Evolutionary conservation across 2,888 invertebrate species (phyloP).

Genomic region (Zelleria hepariella): DNA sequence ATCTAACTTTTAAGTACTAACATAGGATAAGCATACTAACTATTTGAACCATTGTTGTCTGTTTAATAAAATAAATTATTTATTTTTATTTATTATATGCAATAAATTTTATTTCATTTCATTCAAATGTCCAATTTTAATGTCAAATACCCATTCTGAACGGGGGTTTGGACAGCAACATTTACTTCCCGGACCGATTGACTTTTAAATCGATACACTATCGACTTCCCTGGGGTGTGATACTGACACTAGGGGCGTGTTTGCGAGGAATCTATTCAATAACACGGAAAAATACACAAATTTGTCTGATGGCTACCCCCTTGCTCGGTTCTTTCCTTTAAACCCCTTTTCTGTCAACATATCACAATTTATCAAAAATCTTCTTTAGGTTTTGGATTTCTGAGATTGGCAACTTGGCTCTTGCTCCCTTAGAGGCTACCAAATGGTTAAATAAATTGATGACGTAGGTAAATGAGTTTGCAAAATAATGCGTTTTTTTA

Average conservation of each 20-base stretch:
- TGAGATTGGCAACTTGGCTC: too few relatives aligned
- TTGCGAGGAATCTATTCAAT: conserved; percentile 8
- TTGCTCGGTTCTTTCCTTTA: not conserved
- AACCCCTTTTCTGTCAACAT: not conserved
- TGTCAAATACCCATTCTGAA: not conserved
- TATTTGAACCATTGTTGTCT: too few relatives aligned
- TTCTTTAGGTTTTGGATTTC: too few relatives aligned
- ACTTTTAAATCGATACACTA: not conserved
- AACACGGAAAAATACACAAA: conserved; percentile 10
- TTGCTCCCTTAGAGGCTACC: too few relatives aligned
- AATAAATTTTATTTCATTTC: not conserved
- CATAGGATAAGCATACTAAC: too few relatives aligned
- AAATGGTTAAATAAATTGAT: too few relatives aligned
- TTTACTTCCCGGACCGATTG: not conserved
- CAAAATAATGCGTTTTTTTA: too few relatives aligned
- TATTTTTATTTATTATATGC: not conserved
- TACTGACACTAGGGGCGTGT: not conserved
- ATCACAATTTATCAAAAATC: not conserved
- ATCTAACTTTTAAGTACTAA: too few relatives aligned
- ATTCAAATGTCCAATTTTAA: not conserved
- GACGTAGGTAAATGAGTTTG: too few relatives aligned
- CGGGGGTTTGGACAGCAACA: not conserved
- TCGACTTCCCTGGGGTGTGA: conserved; percentile 3
- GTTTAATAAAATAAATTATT: not conserved
- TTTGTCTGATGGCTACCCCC: conserved; percentile 7